Conservation (phyloP, 2,113 vertebrate genomes). For the Theristicus caerulescens region DNA sequence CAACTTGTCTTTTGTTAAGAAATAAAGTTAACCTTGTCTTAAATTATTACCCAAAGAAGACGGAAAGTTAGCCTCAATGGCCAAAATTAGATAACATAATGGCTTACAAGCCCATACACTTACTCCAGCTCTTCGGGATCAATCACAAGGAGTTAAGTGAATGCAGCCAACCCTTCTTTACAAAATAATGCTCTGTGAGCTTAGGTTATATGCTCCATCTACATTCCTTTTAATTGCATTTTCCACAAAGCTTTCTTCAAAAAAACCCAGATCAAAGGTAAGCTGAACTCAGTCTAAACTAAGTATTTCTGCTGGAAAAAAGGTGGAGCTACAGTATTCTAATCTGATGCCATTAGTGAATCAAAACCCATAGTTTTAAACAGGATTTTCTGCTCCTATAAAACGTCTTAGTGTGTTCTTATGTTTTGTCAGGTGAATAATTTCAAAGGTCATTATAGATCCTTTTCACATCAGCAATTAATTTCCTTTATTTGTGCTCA, state of each 20-base stretch:
- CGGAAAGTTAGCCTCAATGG: neutral
- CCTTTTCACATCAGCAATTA: neutral
- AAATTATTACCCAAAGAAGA: neutral
- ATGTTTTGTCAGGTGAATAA: slow-evolving; percentile 1
- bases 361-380: neutral
- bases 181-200: neutral
- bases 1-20: neutral
- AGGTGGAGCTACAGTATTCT: neutral
- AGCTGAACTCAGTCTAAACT: neutral
- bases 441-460: slow-evolving; percentile 23
- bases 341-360: neutral
- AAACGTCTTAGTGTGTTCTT: neutral
- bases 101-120: neutral
- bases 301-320: neutral
- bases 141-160: neutral
- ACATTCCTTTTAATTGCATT: neutral
- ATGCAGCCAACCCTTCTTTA: neutral
- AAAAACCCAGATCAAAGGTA: neutral
- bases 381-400: neutral
- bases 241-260: neutral
- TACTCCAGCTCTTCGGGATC: neutral
- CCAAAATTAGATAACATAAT: neutral
- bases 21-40: neutral
- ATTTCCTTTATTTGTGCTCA: slow-evolving; percentile 14
- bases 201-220: neutral